Evolutionary conservation across 2,113 vertebrate genomes (phyloP).

Genomic region (Gambusia holbrooki): DNA sequence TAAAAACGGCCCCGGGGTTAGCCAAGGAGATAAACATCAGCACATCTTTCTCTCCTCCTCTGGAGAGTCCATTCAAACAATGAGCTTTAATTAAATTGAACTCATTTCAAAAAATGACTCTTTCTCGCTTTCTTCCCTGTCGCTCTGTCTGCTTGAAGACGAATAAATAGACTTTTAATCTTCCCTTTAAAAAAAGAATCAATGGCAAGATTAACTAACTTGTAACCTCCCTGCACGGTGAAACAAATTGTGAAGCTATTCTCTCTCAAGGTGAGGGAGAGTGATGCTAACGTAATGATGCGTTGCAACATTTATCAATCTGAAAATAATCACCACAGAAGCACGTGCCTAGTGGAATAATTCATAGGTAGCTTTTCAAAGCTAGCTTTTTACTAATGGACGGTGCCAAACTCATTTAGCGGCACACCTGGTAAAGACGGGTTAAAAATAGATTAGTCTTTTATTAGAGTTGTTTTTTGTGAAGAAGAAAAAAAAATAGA

Average conservation of each 20-base stretch:
- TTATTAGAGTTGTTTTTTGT: too few relatives aligned
- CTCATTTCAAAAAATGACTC: constrained; percentile 20
- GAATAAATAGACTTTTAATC: constrained; percentile 45
- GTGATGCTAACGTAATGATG: not conserved
- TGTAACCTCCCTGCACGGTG: not conserved
- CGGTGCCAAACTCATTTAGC: not conserved
- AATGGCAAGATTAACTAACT: not conserved
- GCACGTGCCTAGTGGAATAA: not conserved
- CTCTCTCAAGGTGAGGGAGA: not conserved
- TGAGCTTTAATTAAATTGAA: constrained; percentile 60
- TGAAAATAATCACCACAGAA: not conserved
- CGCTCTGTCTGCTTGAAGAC: constrained; percentile 23
- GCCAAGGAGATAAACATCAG: constrained; percentile 41
- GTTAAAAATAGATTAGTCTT: too few relatives aligned
- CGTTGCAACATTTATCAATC: not conserved
- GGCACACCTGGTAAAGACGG: not conserved
- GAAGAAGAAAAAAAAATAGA: too few relatives aligned
- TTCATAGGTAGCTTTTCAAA: not conserved
- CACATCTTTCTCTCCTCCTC: constrained; percentile 41
- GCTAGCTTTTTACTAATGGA: not conserved
- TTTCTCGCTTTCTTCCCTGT: not conserved
- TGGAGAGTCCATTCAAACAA: constrained; percentile 55
- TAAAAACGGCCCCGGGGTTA: constrained; percentile 42
- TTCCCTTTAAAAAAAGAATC: constrained; percentile 33
- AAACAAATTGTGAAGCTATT: not conserved